phyloP scores from a whole-genome alignment of 37 sponge, comb jelly and placozoan species.

The Hormiphora californensis region DNA sequence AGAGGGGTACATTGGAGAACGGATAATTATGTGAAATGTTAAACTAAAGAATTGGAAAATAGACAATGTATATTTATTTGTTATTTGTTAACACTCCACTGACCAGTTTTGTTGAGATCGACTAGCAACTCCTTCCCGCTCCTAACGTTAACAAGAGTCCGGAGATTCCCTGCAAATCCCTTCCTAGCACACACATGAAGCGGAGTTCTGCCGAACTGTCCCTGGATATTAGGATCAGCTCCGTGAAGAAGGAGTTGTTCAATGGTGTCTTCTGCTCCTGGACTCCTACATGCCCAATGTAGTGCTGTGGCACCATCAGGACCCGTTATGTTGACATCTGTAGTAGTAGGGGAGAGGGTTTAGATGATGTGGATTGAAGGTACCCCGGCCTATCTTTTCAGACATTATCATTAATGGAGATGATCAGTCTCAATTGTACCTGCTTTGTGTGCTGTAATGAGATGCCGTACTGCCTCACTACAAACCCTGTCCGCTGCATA shows the following conservation, averaged over 20 bases:
- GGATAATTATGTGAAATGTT: no score
- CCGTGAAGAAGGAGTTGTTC: not conserved
- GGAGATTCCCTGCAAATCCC: not conserved
- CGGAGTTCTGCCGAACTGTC: not conserved
- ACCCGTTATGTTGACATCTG: not conserved
- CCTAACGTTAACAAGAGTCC: not conserved
- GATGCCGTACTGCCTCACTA: not conserved
- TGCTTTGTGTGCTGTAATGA: not conserved
- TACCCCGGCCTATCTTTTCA: no score
- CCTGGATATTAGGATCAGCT: constrained; percentile 47
- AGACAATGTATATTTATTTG: not conserved
- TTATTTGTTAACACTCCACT: no score
- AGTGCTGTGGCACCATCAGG: constrained; percentile 3
- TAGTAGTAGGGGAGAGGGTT: not conserved
- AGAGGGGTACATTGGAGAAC: not conserved
- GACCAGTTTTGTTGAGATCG: not conserved
- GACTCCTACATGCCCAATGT: constrained; percentile 48
- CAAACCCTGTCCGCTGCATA: constrained; percentile 15
- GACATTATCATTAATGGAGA: no score
- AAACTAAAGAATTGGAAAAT: not conserved
- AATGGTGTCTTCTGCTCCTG: not conserved
- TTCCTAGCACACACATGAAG: constrained; percentile 1
- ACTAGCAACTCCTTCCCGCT: not conserved
- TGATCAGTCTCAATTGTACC: no score
- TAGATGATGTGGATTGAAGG: not conserved